Evolutionary conservation across 2,888 invertebrate species (phyloP).

Genomic region (Chironomus tentans): DNA sequence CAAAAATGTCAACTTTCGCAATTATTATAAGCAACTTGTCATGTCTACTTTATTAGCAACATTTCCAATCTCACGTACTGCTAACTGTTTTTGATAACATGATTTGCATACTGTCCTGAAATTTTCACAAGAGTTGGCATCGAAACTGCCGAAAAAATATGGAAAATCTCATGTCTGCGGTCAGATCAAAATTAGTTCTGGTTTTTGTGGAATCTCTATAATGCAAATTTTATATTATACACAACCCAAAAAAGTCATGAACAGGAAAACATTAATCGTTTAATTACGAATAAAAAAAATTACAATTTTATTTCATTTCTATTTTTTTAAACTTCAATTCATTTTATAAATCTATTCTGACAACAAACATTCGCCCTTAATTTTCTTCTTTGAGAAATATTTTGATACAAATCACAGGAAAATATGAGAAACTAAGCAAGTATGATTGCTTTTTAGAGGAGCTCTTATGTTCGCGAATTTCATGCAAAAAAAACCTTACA

Average conservation of each 20-base stretch:
- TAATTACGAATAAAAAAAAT: neutral
- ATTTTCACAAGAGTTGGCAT: too few species aligned
- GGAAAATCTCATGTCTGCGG: neutral
- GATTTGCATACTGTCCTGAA: too few species aligned
- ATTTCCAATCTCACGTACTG: neutral
- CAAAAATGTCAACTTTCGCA: neutral
- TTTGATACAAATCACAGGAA: too few species aligned
- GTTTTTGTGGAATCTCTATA: neutral
- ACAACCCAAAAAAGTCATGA: neutral
- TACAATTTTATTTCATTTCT: neutral
- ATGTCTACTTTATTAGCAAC: neutral
- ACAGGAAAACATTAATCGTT: constrained; percentile 21
- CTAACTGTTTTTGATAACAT: too few species aligned
- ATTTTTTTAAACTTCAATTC: neutral
- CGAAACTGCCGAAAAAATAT: neutral
- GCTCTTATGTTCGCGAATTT: too few species aligned
- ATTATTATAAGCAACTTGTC: neutral
- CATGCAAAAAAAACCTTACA: too few species aligned
- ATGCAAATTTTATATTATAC: neutral
- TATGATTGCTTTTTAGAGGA: too few species aligned
- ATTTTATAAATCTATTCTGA: constrained; percentile 1
- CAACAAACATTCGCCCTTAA: neutral
- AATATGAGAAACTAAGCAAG: too few species aligned
- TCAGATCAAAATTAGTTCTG: neutral
- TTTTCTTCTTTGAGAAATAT: neutral